These are phyloP conservation scores for Ciconia maguari DNA, from an alignment of 2,113 vertebrate genomes.

Conservation along the genomic window DNA sequence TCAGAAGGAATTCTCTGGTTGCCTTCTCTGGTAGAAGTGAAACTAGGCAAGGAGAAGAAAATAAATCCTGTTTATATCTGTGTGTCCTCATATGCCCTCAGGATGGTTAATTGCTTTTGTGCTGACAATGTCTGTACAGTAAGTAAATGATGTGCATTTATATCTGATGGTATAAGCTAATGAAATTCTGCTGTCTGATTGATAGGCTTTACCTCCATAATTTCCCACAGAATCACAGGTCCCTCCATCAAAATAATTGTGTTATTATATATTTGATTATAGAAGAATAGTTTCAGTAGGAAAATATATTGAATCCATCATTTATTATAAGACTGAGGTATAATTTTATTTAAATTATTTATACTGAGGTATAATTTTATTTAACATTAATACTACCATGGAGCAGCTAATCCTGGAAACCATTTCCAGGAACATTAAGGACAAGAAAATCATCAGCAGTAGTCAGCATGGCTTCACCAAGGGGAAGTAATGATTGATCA, in stretches of 20 bases:
- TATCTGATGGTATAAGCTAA: neutral
- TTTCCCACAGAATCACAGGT: neutral
- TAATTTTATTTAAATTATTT: neutral
- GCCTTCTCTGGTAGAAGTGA: neutral
- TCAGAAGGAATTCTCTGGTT: neutral
- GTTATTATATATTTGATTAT: neutral
- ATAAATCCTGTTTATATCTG: neutral
- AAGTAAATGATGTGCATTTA: neutral
- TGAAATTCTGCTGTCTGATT: neutral
- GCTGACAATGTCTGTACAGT: neutral
- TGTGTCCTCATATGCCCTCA: neutral
- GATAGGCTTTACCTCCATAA: neutral
- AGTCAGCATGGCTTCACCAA: neutral
- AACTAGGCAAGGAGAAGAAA: neutral
- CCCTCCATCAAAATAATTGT: neutral
- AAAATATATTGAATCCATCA: neutral
- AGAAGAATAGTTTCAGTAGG: neutral
- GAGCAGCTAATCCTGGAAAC: neutral
- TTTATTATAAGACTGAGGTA: neutral
- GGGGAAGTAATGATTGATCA: neutral
- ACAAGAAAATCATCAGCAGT: neutral
- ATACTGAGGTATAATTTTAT: neutral
- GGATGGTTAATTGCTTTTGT: neutral
- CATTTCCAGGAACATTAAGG: neutral
- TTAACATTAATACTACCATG: neutral